Conservation (phyloP, 2,113 vertebrate species). For the Toxotes chatareus region DNA sequence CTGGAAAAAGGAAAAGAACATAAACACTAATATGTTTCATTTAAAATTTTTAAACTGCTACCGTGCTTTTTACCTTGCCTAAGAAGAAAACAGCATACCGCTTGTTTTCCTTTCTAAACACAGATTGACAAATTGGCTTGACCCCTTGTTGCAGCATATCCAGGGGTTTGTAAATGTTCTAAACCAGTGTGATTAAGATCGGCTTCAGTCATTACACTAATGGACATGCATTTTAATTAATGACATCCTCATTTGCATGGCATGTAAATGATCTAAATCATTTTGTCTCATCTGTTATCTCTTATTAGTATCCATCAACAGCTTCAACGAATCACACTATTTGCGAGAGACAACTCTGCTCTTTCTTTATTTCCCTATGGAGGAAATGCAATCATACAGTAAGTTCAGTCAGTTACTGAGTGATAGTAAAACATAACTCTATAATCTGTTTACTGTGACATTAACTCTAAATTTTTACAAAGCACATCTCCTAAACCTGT, state of each 20-base stretch:
- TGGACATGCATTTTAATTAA: conserved; percentile 84
- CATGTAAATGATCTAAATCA: conserved; percentile 82
- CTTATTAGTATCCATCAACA: conserved; percentile 75
- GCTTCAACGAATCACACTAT: conserved; percentile 62
- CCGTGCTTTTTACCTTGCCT: conserved; percentile 15
- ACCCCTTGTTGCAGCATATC: conserved; percentile 66
- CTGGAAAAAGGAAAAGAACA: conserved; percentile 22
- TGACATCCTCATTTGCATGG: conserved; percentile 82
- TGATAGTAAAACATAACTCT: neutral
- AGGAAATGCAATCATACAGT: conserved; percentile 6
- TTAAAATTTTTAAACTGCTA: conserved; percentile 3
- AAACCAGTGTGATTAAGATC: conserved; percentile 74
- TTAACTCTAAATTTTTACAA: neutral
- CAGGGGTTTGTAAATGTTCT: conserved; percentile 75
- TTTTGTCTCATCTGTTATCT: conserved; percentile 74
- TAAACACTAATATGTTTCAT: neutral
- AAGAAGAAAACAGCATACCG: conserved; percentile 41
- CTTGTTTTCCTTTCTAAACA: conserved; percentile 35
- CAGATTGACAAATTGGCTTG: conserved; percentile 68
- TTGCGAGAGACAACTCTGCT: conserved; percentile 56
- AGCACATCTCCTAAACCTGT: neutral
- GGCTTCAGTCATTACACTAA: conserved; percentile 83
- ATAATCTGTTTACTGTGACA: neutral
- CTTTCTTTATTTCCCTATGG: conserved; percentile 8
- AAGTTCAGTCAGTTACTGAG: neutral